Conservation (phyloP, 1,140 invertebrate species). For the Acromyrmex heyeri region DNA sequence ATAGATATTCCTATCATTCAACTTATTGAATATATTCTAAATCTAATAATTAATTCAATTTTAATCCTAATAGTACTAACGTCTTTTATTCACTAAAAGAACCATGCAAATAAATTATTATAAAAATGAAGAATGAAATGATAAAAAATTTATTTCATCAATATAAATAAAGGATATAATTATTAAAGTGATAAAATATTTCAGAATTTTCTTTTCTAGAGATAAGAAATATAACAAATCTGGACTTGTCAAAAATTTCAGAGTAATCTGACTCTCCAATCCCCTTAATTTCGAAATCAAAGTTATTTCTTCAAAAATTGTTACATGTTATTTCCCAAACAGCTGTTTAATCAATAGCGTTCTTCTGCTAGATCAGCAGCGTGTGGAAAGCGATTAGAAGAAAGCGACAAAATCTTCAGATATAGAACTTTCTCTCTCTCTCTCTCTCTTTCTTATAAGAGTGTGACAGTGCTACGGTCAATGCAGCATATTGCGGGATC, state of each 20-base stretch:
- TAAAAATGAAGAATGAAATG: too few relatives aligned
- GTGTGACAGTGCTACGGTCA: conserved; percentile 64
- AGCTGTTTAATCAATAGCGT: conserved; percentile 22
- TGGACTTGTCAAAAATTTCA: too few relatives aligned
- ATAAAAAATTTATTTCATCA: too few relatives aligned
- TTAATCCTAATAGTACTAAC: not conserved
- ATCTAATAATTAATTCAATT: not conserved
- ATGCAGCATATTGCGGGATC: conserved; percentile 81
- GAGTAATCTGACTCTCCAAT: not conserved
- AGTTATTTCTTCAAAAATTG: not conserved
- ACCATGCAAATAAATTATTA: too few relatives aligned
- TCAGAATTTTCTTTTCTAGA: too few relatives aligned
- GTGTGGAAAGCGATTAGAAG: conserved; percentile 11
- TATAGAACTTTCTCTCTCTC: not conserved
- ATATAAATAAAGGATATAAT: not conserved
- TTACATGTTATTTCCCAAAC: not conserved
- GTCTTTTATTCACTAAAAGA: too few relatives aligned
- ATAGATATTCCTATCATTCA: not conserved
- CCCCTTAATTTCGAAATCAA: not conserved
- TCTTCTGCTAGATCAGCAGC: conserved; percentile 15
- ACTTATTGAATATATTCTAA: not conserved
- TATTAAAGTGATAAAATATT: too few relatives aligned
- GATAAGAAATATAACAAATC: too few relatives aligned
- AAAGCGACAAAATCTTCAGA: conserved; percentile 13
- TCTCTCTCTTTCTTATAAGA: not conserved